Conservation (phyloP, 2,113 vertebrate genomes). For the cat (Felis catus) region F.catus_Fca126_mat1.0 CM031419.1:192581001-192581500, state of each 20-base stretch:
- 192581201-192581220: neutral
- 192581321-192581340: neutral
- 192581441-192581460: conserved; percentile 27
- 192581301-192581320: neutral
- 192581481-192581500: conserved; percentile 26
- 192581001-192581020: neutral
- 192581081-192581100: neutral
- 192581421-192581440: neutral
- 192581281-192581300: neutral
- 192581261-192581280: neutral
- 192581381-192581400: neutral
- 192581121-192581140: neutral
- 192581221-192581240: conserved; percentile 15
- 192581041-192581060: neutral
- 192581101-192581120: neutral
- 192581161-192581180: neutral
- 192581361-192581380: neutral
- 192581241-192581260: neutral
- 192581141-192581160: neutral
- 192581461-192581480: conserved; percentile 27
- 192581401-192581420: neutral
- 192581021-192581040: neutral
- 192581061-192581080: neutral
- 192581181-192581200: neutral
- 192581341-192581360: neutral